Base-by-base conservation (phyloP, 2,888 invertebrate genomes). In the Prostheceraeus crozeri region DNA sequence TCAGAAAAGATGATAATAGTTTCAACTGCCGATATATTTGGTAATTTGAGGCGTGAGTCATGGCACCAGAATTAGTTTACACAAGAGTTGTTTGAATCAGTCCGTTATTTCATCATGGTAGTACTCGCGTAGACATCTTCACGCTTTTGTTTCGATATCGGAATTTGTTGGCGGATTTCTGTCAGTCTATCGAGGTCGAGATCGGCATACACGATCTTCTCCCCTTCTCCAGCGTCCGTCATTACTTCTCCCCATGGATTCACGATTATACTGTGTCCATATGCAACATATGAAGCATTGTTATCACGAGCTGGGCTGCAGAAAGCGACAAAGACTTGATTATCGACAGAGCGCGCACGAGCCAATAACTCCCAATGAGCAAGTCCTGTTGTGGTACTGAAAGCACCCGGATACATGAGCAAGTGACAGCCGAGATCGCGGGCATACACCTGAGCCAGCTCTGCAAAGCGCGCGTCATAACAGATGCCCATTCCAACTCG, bases 321-420 rank as follows among this genome's bases (percentile, higher is more conserved):
- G 1, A 84, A 82, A 21, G 85, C 87, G 35, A 90, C 86, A 79
- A 83, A 96, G 46, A 89, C 61, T 79, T 93, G 91, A 74, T 87
- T 85, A 78, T 94, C 93, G 30, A 84, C 80, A 31, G 94, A 91
- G 52, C 93, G 80, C 0, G 84, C 82, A 46, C 86, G 81, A 61
- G 84, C 84, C 16, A 94, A 78, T 2, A 89, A 75, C 71, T 89
- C 86, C 90, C 91, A 96, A 76, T 94, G 93, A 58, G 84, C 78
- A 11, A 21, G 46, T 16, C 94, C 94, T 0, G 94, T 94, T 1
- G 88, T 89, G 86, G 87, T 87, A 77, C 90, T 94, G 77, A 94
- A 94, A 1, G 93, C 91, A 25, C 85, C 91, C 0, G 94, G 94
- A 78, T 90, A 94, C 23, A 94, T 78, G 27, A 94, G 77, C 68